A percentile compares a stretch with the other conserved stretches of the same genome.
phyloP scores from a whole-genome alignment of 2,113 vertebrate genomes.

The Dipodomys stephensi region DNA sequence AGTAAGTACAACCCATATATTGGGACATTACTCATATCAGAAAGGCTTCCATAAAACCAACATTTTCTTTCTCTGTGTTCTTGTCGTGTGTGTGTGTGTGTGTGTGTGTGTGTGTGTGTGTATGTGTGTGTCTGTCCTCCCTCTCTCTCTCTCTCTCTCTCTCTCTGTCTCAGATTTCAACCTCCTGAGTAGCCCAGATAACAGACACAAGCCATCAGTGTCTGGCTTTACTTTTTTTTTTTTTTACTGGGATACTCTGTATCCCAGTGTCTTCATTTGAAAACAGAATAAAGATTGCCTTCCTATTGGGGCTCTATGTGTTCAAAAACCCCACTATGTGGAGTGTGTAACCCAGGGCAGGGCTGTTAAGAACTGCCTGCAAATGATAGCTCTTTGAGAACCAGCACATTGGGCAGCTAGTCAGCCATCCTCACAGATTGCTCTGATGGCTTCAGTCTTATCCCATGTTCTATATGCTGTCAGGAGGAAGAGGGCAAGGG shows the following conservation, averaged over 20 bases:
- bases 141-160: no score
- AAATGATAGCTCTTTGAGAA: not conserved
- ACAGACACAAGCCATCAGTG: no score
- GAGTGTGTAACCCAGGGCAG: not conserved
- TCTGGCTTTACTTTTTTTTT: no score
- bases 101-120: no score
- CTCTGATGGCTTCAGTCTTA: not conserved
- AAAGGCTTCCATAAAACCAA: not conserved
- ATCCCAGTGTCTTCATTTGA: not conserved
- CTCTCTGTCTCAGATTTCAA: no score
- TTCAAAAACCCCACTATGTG: not conserved
- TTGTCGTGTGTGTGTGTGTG: not conserved
- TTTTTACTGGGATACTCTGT: not conserved
- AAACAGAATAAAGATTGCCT: not conserved
- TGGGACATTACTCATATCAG: not conserved
- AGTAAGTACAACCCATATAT: not conserved
- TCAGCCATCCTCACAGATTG: no score
- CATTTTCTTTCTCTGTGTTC: no score
- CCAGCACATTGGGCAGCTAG: not conserved
- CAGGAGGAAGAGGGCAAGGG: not conserved
- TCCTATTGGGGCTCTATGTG: not conserved
- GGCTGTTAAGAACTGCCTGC: not conserved
- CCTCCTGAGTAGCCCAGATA: no score
- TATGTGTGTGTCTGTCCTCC: no score
- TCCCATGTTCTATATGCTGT: not conserved